Conservation (phyloP, 2,888 invertebrate species). For the Xanthorhoe designata region DNA sequence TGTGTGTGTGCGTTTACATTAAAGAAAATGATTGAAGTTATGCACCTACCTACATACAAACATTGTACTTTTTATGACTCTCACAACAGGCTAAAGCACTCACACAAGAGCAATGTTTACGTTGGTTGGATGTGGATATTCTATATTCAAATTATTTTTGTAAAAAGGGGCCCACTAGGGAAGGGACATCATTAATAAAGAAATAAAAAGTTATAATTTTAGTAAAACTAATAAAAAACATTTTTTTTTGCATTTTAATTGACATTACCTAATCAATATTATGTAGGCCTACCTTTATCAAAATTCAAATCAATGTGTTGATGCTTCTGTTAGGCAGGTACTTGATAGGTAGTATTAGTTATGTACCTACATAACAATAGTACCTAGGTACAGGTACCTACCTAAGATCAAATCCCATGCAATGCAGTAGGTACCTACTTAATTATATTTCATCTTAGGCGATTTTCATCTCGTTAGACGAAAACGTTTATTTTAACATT, state of each 20-base stretch:
- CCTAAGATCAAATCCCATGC: constrained; percentile 32
- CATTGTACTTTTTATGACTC: constrained; percentile 46
- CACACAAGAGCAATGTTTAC: constrained; percentile 43
- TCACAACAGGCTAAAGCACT: constrained; percentile 47
- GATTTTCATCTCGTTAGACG: constrained; percentile 2
- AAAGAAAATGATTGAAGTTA: constrained; percentile 58
- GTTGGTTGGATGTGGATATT: no score
- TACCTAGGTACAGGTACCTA: not conserved
- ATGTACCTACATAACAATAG: not conserved
- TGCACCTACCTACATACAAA: constrained; percentile 33
- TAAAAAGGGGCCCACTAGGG: constrained; percentile 65
- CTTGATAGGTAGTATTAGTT: no score
- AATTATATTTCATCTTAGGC: constrained; percentile 25
- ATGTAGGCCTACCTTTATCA: no score
- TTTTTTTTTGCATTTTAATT: no score
- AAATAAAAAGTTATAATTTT: constrained; percentile 1
- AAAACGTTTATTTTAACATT: constrained; percentile 22
- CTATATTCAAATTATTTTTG: constrained; percentile 58
- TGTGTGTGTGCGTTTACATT: constrained; percentile 58
- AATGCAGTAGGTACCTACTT: constrained; percentile 34
- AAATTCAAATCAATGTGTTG: not conserved
- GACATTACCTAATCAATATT: no score
- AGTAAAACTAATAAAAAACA: not conserved
- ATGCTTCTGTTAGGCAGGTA: no score
- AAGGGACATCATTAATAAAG: constrained; percentile 42